Conservation (phyloP, 2,888 invertebrate genomes). For the Cylindroiulus punctatus region DNA sequence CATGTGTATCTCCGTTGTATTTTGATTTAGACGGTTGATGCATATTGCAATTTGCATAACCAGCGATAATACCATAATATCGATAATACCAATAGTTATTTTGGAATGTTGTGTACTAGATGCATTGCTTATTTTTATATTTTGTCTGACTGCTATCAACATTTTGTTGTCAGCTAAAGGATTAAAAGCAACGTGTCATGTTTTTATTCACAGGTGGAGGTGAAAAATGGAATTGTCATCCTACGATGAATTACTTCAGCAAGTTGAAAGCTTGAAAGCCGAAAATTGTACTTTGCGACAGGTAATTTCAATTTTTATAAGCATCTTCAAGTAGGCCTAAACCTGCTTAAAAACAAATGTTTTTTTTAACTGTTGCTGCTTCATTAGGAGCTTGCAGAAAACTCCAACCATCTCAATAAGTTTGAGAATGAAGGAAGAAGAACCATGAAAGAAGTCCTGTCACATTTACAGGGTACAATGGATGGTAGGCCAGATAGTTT, state of each 20-base stretch:
- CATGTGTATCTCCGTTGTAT: no score
- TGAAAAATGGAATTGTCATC: conserved; percentile 55
- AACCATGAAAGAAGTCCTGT: conserved; percentile 57
- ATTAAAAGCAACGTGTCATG: no score
- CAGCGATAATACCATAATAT: no score
- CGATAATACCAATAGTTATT: no score
- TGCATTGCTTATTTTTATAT: no score
- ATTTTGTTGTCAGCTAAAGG: no score
- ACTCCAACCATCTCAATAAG: conserved; percentile 53
- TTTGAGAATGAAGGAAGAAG: conserved; percentile 56
- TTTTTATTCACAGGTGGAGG: conserved; percentile 40
- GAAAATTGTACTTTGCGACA: conserved; percentile 54
- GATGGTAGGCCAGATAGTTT: conserved; percentile 47
- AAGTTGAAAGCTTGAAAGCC: conserved; percentile 54
- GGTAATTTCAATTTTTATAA: background rate
- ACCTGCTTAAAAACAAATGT: background rate
- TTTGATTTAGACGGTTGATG: no score
- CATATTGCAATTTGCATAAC: no score
- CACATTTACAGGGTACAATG: conserved; percentile 56
- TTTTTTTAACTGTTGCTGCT: background rate
- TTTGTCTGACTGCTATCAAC: no score
- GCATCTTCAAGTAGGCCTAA: background rate
- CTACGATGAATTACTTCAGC: conserved; percentile 54
- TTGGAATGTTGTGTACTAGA: no score
- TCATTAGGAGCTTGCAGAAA: conserved; percentile 52